Base-by-base conservation (phyloP, 2,797 vertebrate species). In the Bufotes viridis region DNA sequence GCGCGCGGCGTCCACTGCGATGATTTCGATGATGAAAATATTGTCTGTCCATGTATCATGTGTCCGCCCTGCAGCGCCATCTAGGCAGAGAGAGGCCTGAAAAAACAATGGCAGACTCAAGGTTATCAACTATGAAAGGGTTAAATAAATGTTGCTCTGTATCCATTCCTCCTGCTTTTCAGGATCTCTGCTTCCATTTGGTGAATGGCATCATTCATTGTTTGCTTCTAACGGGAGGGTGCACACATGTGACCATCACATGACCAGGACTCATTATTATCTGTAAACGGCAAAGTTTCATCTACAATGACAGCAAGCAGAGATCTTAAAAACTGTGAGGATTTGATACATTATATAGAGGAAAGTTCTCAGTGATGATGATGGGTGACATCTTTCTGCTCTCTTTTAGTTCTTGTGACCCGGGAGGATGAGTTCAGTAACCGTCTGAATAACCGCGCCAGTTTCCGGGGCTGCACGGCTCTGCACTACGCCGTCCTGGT, bases 361-460 rank as follows among this genome's bases (percentile, higher is more conserved):
- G 42, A 42, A 12, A 57, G 55, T 57, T 12, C 55, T 57, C 53
- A 15, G 61, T 29, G 26, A 70, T 14, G 67, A 70, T 34, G 26
- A 34, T 34, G 24, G 67, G 5, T 67, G 70, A 22, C 34, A 4
- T 49, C 70, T 75, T 76, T 1, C 0, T 5, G 8, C 84, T 84
- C 22, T 15, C 57, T 10, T 55, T 67, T 93, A 99, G 98, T 99
- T 57, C 93, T 99, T 15, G 97, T 99, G 79, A 97, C 95, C 83
- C 95, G 98, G 78, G 98, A 99, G 90, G 98, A 99, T 11, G 97
- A 99, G 79, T 99, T 99, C 96, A 99, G 95, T 93, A 97, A 95
- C 94, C 94, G 97, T 15, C 93, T 99, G 79, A 99, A 98, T 93
- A 95, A 96, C 91, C 93, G 97, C 0, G 97, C 97, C 20, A 98